phyloP scores from a whole-genome alignment of 1,140 invertebrate species.

The Apis laboriosa region DNA sequence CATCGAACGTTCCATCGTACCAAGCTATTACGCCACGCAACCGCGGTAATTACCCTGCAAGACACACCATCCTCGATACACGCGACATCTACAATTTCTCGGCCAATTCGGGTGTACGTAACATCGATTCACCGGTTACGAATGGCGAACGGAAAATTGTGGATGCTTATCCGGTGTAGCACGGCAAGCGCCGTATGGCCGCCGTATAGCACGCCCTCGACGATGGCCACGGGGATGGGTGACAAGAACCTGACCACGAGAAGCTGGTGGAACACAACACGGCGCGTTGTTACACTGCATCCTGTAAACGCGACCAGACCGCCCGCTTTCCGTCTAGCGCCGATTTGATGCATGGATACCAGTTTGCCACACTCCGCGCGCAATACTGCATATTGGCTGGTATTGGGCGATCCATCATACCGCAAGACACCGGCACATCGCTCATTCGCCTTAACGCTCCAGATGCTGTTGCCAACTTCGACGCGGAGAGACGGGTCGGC shows the following conservation, averaged over 20 bases:
- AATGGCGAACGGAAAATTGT: constrained; percentile 33
- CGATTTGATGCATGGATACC: constrained; percentile 74
- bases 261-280: constrained; percentile 26
- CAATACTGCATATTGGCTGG: constrained; percentile 75
- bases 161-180: constrained; percentile 33
- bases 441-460: constrained; percentile 75
- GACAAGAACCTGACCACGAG: constrained; percentile 54
- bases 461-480: constrained; percentile 71
- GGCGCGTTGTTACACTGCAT: constrained; percentile 23
- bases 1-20: too few species aligned
- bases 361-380: constrained; percentile 72
- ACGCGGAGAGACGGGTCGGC: constrained; percentile 38
- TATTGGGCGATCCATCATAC: constrained; percentile 77
- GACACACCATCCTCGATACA: not conserved
- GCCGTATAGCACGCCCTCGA: not conserved
- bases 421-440: constrained; percentile 73
- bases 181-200: constrained; percentile 47
- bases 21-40: not conserved
- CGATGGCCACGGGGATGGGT: not conserved
- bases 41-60: not conserved
- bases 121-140: not conserved
- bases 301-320: constrained; percentile 14
- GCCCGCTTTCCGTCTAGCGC: constrained; percentile 4
- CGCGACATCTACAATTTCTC: constrained; percentile 22
- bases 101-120: not conserved